phyloP scores from a whole-genome alignment of 1,140 invertebrate species.

The Heliconius himera region DNA sequence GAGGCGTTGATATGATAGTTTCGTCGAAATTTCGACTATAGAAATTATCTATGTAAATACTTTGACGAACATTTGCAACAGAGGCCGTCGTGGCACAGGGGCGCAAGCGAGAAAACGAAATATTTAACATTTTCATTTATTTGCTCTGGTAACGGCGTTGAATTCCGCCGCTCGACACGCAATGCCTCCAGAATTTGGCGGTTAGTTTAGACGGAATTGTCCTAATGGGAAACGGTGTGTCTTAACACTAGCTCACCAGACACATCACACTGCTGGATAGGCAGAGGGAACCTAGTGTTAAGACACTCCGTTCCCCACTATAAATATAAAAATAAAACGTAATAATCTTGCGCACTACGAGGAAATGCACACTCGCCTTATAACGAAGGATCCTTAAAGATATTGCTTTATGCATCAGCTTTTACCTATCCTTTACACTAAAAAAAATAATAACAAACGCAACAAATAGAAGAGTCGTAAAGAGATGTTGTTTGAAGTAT shows the following conservation, averaged over 20 bases:
- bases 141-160: too few species aligned
- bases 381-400: constrained; percentile 21
- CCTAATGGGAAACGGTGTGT: too few species aligned
- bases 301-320: not conserved
- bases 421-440: constrained; percentile 23
- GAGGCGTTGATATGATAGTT: constrained; percentile 24
- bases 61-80: not conserved
- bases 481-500: not conserved
- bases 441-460: constrained; percentile 4
- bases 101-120: too few species aligned
- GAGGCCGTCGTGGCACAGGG: too few species aligned
- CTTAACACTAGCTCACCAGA: too few species aligned
- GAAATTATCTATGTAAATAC: constrained; percentile 23
- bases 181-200: too few species aligned
- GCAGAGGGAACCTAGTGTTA: too few species aligned
- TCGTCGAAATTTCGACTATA: constrained; percentile 16
- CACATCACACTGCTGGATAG: too few species aligned
- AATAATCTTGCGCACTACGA: not conserved
- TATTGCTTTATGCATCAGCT: constrained; percentile 17
- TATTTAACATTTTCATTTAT: too few species aligned
- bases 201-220: too few species aligned
- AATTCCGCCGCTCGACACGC: too few species aligned
- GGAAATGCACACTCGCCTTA: not conserved
- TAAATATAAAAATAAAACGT: not conserved
- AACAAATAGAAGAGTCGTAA: not conserved